phyloP scores from a whole-genome alignment of 2,888 invertebrate genomes.

The Chamaedrilus cognettii region DNA sequence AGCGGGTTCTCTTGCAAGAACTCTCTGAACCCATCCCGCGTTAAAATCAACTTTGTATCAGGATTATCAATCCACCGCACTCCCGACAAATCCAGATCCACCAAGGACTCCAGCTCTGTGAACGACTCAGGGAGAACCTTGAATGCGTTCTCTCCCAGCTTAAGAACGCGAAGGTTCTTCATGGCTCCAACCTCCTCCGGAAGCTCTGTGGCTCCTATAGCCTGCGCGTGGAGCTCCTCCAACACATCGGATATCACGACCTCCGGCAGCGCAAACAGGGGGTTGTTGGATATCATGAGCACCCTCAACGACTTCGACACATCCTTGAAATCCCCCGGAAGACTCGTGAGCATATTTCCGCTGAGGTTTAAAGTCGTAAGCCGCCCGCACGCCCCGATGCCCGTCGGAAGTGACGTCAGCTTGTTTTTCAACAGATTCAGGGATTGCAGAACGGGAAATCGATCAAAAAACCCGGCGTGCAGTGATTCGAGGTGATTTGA shows the following conservation, averaged over 20 bases:
- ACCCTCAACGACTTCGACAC: slow-evolving; percentile 32
- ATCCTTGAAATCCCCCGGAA: slow-evolving; percentile 37
- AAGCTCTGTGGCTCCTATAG: slow-evolving; percentile 41
- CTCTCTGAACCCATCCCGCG: slow-evolving; percentile 23
- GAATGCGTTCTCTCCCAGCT: slow-evolving; percentile 21
- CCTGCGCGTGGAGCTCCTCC: slow-evolving; percentile 41
- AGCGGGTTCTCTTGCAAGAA: slow-evolving; percentile 21
- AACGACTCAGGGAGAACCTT: slow-evolving; percentile 31
- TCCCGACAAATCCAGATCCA: slow-evolving; percentile 44
- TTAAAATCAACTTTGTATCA: slow-evolving; percentile 26
- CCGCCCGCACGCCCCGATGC: slow-evolving; percentile 15
- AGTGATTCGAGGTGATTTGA: slow-evolving; percentile 39
- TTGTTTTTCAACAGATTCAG: slow-evolving; percentile 33
- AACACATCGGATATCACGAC: slow-evolving; percentile 18
- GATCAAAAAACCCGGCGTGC: slow-evolving; percentile 25
- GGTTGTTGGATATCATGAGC: slow-evolving; percentile 45
- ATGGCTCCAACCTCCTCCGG: slow-evolving; percentile 44
- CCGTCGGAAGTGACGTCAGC: slow-evolving; percentile 24
- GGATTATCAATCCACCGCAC: slow-evolving; percentile 42
- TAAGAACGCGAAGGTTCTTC: slow-evolving; percentile 37
- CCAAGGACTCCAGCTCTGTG: slow-evolving; percentile 39
- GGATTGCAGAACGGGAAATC: slow-evolving; percentile 19
- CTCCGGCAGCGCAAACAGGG: slow-evolving; percentile 26
- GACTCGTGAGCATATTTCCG: slow-evolving; percentile 34
- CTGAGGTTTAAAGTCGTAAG: slow-evolving; percentile 34